phyloP scores from a whole-genome alignment of 2,113 vertebrate species.

The Tenrec ecaudatus region DNA sequence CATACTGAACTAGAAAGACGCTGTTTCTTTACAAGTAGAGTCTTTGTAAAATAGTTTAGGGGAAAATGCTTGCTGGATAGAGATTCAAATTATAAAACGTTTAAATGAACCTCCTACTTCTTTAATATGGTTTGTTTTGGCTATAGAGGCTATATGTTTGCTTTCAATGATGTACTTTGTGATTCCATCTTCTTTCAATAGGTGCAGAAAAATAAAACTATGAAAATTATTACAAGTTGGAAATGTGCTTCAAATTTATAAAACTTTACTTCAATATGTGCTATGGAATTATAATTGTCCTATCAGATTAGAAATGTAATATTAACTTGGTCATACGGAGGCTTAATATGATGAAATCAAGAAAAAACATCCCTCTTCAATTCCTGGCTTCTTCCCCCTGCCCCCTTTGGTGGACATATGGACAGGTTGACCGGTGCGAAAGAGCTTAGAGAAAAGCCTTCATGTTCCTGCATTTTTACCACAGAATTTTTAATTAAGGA shows the following conservation, averaged over 20 bases:
- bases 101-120: background rate
- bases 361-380: background rate
- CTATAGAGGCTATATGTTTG: background rate
- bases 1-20: conserved; percentile 5
- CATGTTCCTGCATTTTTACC: conserved; percentile 10
- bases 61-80: background rate
- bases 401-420: conserved; percentile 50
- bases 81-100: background rate
- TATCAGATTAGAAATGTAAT: conserved; percentile 19
- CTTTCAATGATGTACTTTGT: background rate
- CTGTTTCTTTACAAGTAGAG: background rate
- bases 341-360: conserved; percentile 26
- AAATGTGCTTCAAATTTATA: conserved; percentile 1
- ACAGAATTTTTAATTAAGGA: conserved; percentile 71
- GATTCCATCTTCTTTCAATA: background rate
- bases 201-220: background rate
- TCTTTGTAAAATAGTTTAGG: background rate
- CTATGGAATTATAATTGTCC: background rate
- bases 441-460: conserved; percentile 48
- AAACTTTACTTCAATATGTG: background rate
- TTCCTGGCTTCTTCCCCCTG: background rate
- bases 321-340: background rate
- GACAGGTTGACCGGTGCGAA: conserved; percentile 66
- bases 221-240: background rate
- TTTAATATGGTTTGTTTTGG: background rate